A percentile compares a stretch with the other conserved stretches of the same genome.
phyloP scores from a whole-genome alignment of 2,888 invertebrate genomes.

The Caenorhabditis sinica region DNA sequence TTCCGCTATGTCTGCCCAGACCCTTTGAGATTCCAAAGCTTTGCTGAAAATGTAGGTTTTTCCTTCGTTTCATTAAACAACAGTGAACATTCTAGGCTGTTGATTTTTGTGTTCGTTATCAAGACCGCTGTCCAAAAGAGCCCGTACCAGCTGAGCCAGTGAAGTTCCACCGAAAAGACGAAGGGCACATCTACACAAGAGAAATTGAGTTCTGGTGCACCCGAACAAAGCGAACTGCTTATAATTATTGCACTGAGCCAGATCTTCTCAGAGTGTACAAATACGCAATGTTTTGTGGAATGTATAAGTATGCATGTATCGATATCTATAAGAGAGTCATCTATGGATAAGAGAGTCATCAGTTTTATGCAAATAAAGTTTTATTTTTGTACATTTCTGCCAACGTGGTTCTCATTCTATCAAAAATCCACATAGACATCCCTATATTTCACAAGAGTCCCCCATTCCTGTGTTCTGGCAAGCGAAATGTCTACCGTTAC shows the following conservation, averaged over 20 bases:
- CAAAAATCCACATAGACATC: no score
- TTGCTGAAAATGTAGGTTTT: slow-evolving; percentile 65
- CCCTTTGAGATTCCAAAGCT: slow-evolving; percentile 71
- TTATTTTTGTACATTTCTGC: no score
- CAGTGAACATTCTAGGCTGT: slow-evolving; percentile 61
- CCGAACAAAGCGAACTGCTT: slow-evolving; percentile 58
- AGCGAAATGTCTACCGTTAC: background rate
- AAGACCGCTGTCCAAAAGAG: slow-evolving; percentile 69
- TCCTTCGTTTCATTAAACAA: background rate
- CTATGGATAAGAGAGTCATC: slow-evolving; percentile 4
- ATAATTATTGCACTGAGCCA: slow-evolving; percentile 73
- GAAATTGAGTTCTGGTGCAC: slow-evolving; percentile 72
- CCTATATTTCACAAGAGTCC: no score
- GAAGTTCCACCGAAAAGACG: slow-evolving; percentile 65
- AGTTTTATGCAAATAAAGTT: no score
- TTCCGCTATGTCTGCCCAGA: slow-evolving; percentile 74
- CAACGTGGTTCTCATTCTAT: no score
- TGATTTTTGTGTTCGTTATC: slow-evolving; percentile 72
- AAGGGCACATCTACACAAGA: slow-evolving; percentile 72
- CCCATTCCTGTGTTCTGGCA: no score
- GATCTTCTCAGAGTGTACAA: slow-evolving; percentile 70
- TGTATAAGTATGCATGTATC: slow-evolving; percentile 71
- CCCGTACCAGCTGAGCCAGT: slow-evolving; percentile 67
- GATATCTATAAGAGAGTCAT: slow-evolving; percentile 70
- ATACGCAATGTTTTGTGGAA: slow-evolving; percentile 67